phyloP scores from a whole-genome alignment of 1,140 invertebrate genomes.

The Plodia interpunctella region DNA sequence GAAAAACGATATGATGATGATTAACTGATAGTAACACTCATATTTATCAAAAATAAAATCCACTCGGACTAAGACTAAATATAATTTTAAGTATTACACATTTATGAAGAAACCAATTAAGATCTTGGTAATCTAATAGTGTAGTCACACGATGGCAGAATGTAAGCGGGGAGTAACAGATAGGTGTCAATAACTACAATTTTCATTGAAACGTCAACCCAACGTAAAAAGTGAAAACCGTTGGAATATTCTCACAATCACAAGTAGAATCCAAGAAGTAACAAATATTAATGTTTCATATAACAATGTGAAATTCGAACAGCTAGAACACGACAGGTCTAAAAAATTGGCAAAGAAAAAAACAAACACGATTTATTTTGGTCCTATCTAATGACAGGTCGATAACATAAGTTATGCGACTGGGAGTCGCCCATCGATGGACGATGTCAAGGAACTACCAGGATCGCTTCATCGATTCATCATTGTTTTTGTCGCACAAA shows the following conservation, averaged over 20 bases:
- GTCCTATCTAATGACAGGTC: constrained; percentile 18
- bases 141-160: too few relatives aligned
- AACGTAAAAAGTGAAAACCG: background rate
- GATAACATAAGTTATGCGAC: constrained; percentile 23
- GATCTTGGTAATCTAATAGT: too few relatives aligned
- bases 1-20: too few relatives aligned
- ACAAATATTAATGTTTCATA: background rate
- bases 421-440: constrained; percentile 28
- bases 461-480: constrained; percentile 49
- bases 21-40: too few relatives aligned
- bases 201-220: too few relatives aligned
- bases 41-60: too few relatives aligned
- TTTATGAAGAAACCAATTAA: too few relatives aligned
- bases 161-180: too few relatives aligned
- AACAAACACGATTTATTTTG: constrained; percentile 23
- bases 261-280: background rate
- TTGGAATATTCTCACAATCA: background rate
- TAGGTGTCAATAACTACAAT: too few relatives aligned
- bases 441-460: constrained; percentile 34
- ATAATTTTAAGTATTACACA: too few relatives aligned
- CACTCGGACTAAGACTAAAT: too few relatives aligned
- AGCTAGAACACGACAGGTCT: background rate
- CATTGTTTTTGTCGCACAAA: constrained; percentile 57
- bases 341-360: constrained; percentile 7
- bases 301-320: background rate